These are phyloP conservation scores for Tiaroga cobitis DNA, from an alignment of 2,797 vertebrate genomes.

Conservation along the genomic window DNA sequence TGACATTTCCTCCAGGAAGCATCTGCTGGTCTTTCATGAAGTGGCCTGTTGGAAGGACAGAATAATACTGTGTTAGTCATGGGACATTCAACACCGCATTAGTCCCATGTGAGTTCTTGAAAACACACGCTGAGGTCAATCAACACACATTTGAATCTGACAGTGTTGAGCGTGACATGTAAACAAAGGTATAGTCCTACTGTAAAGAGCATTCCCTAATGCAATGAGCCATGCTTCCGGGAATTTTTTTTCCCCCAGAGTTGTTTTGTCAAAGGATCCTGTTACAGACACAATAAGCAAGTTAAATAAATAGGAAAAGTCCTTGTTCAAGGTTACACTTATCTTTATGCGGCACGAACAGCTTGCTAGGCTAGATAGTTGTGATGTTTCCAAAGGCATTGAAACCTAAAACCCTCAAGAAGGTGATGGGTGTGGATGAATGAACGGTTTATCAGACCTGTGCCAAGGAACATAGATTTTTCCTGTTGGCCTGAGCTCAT, in stretches of 20 bases:
- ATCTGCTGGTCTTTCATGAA: constrained; percentile 72
- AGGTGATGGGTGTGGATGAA: not conserved
- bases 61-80: constrained; percentile 41
- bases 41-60: constrained; percentile 42
- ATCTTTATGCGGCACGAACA: not conserved
- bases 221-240: constrained; percentile 24
- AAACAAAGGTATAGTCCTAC: constrained; percentile 40
- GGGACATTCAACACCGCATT: constrained; percentile 31
- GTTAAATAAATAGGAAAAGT: not conserved
- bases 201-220: constrained; percentile 23
- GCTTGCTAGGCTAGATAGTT: not conserved
- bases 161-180: constrained; percentile 32
- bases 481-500: constrained; percentile 24
- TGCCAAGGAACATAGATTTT: constrained; percentile 14
- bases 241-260: constrained; percentile 23
- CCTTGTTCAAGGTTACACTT: not conserved
- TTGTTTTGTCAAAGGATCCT: constrained; percentile 31
- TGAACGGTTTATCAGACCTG: not conserved
- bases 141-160: constrained; percentile 41
- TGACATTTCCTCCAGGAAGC: constrained; percentile 80
- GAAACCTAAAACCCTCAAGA: constrained; percentile 2
- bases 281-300: constrained; percentile 7
- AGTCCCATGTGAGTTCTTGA: constrained; percentile 46
- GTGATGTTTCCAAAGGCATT: not conserved
- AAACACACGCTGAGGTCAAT: constrained; percentile 51